Base-by-base conservation (phyloP, 2,113 vertebrate genomes). In the Urocynchramus pylzowi region DNA sequence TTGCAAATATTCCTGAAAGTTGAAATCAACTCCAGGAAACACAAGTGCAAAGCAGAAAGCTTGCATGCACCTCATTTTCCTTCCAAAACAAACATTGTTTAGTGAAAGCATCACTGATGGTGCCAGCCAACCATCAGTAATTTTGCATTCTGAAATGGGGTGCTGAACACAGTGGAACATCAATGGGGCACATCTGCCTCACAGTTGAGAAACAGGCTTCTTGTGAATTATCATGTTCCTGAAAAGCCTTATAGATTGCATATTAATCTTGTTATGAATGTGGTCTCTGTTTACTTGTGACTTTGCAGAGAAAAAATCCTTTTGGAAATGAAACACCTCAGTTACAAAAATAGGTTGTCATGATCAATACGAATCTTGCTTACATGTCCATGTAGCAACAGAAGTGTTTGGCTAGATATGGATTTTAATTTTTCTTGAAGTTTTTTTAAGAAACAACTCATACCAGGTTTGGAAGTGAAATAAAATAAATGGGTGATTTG, bases 131-230 rank as follows among this genome's bases (percentile, higher is more conserved):
- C 44, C 49, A 53, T 50, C 64, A 88, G 52, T 44, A 90, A 82
- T 59, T 87, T 28, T 33, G 28, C 0, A 0, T 75, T 83, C 53
- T 85, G 77, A 91, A 14, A 49, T 16, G 31, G 27, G 64, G 33
- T 60, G 81, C 23, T 77, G 74, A 60, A 84, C 0, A 0, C 23
- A 54, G 44, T 1, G 3, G 50, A 53, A 78, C 16, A 52, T 39
- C 49, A 65, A 6, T 28, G 49, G 16, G 35, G 7, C 23, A 30
- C 52, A 67, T 90, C 53, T 89, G 49, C 63, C 54, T 82, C 33
- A 63, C 2, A 2, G 27, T 26, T 82, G 69, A 82, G 37, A 84
- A 84, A 41, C 14, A 71, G 44, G 7, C 7, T 93, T 67, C 49
- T 65, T 67, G 28, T 54, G 42, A 82, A 73, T 61, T 59, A 53